Conservation (phyloP, 2,113 vertebrate genomes). For the Gallinago media region DNA sequence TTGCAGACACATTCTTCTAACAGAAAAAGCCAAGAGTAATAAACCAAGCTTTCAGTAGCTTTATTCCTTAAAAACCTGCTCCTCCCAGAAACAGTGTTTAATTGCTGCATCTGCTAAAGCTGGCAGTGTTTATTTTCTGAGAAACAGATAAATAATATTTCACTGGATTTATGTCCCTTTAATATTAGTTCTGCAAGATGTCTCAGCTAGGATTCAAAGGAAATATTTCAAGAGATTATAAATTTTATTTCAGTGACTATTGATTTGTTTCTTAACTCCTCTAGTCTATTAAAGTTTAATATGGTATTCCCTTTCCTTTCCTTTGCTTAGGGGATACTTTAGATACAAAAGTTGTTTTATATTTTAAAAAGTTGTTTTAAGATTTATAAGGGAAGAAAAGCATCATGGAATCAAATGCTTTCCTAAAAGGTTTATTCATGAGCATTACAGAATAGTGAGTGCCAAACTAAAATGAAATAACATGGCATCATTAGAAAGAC, state of each 20-base stretch:
- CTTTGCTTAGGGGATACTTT: neutral
- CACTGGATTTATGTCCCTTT: neutral
- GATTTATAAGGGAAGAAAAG: neutral
- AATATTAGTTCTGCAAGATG: neutral
- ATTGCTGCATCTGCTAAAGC: neutral
- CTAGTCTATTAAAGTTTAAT: neutral
- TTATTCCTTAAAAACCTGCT: neutral
- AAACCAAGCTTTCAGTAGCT: neutral
- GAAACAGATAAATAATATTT: neutral
- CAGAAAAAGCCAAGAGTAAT: neutral
- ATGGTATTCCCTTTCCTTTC: neutral
- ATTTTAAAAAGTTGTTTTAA: neutral
- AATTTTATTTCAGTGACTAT: neutral
- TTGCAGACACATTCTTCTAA: neutral
- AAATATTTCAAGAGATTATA: neutral
- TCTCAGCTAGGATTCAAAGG: neutral
- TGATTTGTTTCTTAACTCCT: neutral
- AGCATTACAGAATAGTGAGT: neutral
- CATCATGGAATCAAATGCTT: neutral
- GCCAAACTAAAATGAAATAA: neutral
- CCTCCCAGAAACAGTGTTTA: neutral
- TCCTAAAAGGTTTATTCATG: neutral
- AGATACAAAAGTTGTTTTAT: neutral
- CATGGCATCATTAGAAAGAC: neutral
- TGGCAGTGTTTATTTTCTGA: neutral